Evolutionary conservation across 2,888 invertebrate genomes (phyloP).

Genomic region (Phragmatobia fuliginosa): DNA sequence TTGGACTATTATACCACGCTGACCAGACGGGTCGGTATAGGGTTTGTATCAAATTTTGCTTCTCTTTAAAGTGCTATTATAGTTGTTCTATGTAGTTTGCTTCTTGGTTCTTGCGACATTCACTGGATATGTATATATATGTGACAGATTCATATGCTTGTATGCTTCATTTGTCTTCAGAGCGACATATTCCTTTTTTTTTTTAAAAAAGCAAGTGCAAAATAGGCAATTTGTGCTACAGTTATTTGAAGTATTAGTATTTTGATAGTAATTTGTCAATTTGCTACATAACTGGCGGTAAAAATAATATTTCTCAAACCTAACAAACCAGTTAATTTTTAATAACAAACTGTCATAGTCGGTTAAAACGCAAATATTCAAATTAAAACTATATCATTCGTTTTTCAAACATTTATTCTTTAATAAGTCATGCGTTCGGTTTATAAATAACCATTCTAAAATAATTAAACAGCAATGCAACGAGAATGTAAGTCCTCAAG

Average conservation of each 20-base stretch:
- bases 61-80: too few relatives aligned
- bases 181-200: too few relatives aligned
- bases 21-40: too few relatives aligned
- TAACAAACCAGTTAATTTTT: background rate
- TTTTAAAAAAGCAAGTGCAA: too few relatives aligned
- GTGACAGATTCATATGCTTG: too few relatives aligned
- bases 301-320: background rate
- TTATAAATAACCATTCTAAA: background rate
- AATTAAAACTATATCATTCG: background rate
- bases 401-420: background rate
- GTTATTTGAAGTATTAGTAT: background rate
- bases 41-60: too few relatives aligned
- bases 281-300: background rate
- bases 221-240: too few relatives aligned
- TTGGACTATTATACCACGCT: too few relatives aligned
- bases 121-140: too few relatives aligned
- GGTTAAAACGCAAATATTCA: background rate
- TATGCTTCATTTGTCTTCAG: too few relatives aligned
- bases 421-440: background rate
- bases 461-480: slow-evolving; percentile 4
- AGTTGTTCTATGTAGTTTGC: too few relatives aligned
- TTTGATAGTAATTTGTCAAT: background rate
- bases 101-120: too few relatives aligned
- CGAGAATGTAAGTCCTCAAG: slow-evolving; percentile 16
- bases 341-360: background rate